These are phyloP conservation scores for Polyodon spathula DNA, from an alignment of 2,113 vertebrate genomes.

Conservation along the genomic window DNA sequence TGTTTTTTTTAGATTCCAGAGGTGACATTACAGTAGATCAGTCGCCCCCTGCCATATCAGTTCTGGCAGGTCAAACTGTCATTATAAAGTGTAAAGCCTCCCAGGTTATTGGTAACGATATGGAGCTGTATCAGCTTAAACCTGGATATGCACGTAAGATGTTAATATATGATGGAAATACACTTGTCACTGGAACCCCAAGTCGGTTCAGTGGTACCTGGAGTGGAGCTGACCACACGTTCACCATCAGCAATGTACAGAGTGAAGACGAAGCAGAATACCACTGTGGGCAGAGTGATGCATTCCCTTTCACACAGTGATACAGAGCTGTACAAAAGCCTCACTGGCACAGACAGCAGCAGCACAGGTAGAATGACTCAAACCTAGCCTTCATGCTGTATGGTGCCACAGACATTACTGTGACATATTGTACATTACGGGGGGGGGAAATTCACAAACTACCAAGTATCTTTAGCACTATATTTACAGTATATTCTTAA, in stretches of 20 bases:
- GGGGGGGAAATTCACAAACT: too few relatives aligned
- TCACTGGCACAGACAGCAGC: neutral
- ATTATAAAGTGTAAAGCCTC: constrained; percentile 7
- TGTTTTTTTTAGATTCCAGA: neutral
- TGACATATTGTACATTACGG: too few relatives aligned
- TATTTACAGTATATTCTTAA: too few relatives aligned
- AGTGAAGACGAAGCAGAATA: constrained; percentile 14
- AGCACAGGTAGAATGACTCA: too few relatives aligned
- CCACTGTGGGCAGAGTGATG: constrained; percentile 9
- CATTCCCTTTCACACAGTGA: constrained; percentile 10
- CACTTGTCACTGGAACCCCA: neutral
- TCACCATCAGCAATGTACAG: constrained; percentile 14
- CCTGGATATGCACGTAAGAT: neutral
- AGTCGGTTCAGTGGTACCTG: constrained; percentile 9
- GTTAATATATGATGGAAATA: neutral
- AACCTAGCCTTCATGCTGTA: too few relatives aligned
- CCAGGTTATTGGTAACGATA: constrained; percentile 1
- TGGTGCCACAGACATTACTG: too few relatives aligned
- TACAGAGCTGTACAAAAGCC: constrained; percentile 11
- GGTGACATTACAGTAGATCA: too few relatives aligned
- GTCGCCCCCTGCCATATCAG: neutral
- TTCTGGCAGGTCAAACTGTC: constrained; percentile 1
- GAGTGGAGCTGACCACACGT: constrained; percentile 3
- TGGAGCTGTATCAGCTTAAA: constrained; percentile 10
- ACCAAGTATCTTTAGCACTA: too few relatives aligned